phyloP scores from a whole-genome alignment of 2,113 vertebrate genomes.

The Onychorhynchus coronatus region DNA sequence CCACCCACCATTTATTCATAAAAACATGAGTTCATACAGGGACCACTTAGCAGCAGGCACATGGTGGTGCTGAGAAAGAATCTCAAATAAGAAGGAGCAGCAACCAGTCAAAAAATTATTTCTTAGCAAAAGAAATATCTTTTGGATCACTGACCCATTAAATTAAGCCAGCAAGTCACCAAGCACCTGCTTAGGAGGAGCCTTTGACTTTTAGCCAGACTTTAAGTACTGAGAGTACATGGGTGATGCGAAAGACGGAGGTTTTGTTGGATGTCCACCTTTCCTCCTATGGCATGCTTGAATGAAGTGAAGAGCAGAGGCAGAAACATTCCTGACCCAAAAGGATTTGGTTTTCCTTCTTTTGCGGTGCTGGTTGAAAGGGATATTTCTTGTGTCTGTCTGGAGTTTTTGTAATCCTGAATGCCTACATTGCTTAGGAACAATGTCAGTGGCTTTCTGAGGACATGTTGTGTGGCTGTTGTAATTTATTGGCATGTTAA shows the following conservation, averaged over 20 bases:
- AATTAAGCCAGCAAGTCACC: background rate
- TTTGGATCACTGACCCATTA: background rate
- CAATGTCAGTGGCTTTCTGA: background rate
- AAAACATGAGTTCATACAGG: background rate
- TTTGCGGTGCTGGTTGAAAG: background rate
- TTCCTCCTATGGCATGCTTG: background rate
- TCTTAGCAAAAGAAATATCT: background rate
- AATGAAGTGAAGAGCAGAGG: background rate
- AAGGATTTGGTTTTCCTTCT: background rate
- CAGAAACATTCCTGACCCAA: background rate
- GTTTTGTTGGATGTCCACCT: background rate
- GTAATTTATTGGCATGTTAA: background rate
- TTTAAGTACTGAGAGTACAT: background rate
- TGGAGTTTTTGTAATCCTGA: background rate
- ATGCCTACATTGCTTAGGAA: background rate
- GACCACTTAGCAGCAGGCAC: background rate
- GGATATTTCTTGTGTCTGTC: background rate
- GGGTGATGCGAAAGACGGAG: background rate
- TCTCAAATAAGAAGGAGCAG: background rate
- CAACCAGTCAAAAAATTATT: background rate
- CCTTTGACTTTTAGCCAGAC: background rate
- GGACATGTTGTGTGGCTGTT: background rate
- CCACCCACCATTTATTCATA: background rate
- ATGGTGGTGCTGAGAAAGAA: background rate
- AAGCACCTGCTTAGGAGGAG: background rate